Evolutionary conservation across 2,888 invertebrate species (phyloP).

Genomic region (Mythimna ferrago): DNA sequence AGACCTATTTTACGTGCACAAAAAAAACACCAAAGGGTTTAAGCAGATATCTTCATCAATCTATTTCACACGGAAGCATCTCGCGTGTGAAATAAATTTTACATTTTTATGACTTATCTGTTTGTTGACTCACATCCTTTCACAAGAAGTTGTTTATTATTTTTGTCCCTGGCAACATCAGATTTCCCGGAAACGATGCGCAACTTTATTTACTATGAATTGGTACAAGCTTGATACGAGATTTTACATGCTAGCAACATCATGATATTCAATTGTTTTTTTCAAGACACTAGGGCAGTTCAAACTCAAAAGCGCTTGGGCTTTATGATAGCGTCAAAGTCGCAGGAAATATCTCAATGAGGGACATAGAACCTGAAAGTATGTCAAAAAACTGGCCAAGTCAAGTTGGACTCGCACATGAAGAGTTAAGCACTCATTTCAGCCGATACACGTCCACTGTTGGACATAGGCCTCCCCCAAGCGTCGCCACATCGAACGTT

Average conservation of each 20-base stretch:
- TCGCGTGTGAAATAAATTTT: not conserved
- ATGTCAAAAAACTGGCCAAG: too few relatives aligned
- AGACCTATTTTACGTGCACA: not conserved
- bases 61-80: too few relatives aligned
- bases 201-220: not conserved
- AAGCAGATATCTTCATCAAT: too few relatives aligned
- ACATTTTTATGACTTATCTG: not conserved
- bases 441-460: too few relatives aligned
- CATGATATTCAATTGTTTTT: not conserved
- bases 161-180: not conserved
- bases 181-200: not conserved
- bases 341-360: too few relatives aligned
- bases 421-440: too few relatives aligned
- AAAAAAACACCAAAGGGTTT: too few relatives aligned
- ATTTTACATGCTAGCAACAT: not conserved
- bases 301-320: not conserved
- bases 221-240: not conserved
- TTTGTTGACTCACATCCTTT: not conserved
- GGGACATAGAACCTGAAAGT: too few relatives aligned
- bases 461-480: too few relatives aligned
- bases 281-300: too few relatives aligned
- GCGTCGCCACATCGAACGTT: too few relatives aligned
- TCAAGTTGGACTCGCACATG: too few relatives aligned
- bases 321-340: not conserved
- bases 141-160: not conserved